A percentile compares a stretch with the other conserved stretches of the same genome.
phyloP scores from a whole-genome alignment of 2,888 invertebrate species.

The Apamea epomidion region DNA sequence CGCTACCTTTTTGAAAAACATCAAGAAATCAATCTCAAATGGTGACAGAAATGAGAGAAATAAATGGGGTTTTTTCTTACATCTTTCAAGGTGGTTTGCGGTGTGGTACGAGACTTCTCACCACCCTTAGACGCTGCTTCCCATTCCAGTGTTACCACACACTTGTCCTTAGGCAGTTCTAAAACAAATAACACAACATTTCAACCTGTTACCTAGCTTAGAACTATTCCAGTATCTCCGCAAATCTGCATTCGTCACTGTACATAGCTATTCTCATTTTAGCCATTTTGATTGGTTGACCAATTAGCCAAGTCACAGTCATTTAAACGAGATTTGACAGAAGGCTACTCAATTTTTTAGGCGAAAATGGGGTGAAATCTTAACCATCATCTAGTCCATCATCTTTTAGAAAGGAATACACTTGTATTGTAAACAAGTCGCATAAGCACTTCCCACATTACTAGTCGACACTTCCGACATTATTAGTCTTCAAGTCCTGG shows the following conservation, averaged over 20 bases:
- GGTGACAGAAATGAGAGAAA: background rate
- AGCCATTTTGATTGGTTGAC: background rate
- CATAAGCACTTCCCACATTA: constrained; percentile 93
- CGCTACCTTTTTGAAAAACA: background rate
- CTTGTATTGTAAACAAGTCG: constrained; percentile 65
- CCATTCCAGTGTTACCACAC: constrained; percentile 91
- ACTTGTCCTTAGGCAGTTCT: constrained; percentile 92
- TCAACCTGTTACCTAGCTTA: background rate
- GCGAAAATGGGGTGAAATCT: background rate
- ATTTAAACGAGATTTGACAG: background rate
- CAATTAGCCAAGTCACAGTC: background rate
- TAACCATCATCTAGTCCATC: background rate
- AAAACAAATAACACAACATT: constrained; percentile 51
- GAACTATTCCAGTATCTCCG: background rate
- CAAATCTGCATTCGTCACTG: background rate
- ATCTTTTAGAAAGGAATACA: background rate
- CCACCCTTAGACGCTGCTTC: constrained; percentile 90
- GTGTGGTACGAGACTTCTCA: constrained; percentile 84
- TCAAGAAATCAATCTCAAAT: background rate
- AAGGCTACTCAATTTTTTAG: background rate
- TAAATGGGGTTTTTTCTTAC: constrained; percentile 75
- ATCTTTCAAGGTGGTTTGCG: constrained; percentile 89
- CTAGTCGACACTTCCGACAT: too few relatives aligned
- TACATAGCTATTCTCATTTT: background rate
- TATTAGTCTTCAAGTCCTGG: constrained; percentile 82